phyloP scores from a whole-genome alignment of 2,113 vertebrate species.

The Megalops atlanticus region DNA sequence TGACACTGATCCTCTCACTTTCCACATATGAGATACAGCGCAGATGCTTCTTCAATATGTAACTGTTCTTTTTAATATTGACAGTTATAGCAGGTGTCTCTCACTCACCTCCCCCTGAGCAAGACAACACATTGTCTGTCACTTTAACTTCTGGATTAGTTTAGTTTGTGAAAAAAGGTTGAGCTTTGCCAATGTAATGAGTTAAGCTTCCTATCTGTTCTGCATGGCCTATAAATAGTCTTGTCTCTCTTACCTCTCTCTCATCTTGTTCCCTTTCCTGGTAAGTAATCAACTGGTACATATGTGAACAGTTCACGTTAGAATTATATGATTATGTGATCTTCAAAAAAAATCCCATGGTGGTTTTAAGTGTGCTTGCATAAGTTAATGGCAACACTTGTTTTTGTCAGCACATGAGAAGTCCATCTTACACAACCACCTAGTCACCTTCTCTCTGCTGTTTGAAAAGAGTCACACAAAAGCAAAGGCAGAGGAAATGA shows the following conservation, averaged over 20 bases:
- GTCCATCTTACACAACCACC: background rate
- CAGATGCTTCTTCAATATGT: background rate
- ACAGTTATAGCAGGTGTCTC: too few species aligned
- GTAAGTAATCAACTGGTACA: background rate
- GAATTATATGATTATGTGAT: background rate
- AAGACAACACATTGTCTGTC: too few species aligned
- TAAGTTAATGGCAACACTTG: background rate
- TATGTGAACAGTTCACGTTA: background rate
- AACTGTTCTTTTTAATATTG: background rate
- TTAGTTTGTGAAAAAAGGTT: too few species aligned
- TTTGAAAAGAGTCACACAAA: background rate
- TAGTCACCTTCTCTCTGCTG: background rate
- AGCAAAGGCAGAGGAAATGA: background rate
- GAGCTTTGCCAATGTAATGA: too few species aligned
- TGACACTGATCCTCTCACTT: background rate
- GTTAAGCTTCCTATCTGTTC: too few species aligned
- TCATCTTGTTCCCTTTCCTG: background rate
- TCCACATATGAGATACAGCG: background rate
- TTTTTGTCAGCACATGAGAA: background rate
- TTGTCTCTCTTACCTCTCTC: too few species aligned
- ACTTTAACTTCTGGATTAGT: too few species aligned
- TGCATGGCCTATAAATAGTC: too few species aligned
- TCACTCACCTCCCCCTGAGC: too few species aligned
- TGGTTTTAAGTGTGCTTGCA: background rate
- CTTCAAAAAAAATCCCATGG: constrained; percentile 3